Percentiles rank a stretch among this genome's conserved stretches.
These are phyloP conservation scores for Parasteatoda tepidariorum DNA, from an alignment of 1,140 invertebrate species.

Conservation along the genomic window DNA sequence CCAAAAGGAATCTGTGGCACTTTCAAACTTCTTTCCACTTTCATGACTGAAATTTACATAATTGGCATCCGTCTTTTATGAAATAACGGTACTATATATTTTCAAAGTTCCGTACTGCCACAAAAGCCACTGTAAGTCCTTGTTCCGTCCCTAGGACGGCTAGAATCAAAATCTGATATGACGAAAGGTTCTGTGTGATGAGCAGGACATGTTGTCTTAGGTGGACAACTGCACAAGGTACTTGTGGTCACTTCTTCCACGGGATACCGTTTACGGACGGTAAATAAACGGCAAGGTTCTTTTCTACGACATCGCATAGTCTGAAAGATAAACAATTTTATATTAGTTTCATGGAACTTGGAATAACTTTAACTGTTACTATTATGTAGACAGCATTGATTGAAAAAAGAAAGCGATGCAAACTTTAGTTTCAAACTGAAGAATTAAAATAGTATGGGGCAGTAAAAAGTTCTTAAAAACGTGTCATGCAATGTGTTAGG, in stretches of 20 bases:
- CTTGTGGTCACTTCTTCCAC: conserved; percentile 90
- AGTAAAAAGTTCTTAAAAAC: too few species aligned
- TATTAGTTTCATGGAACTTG: too few species aligned
- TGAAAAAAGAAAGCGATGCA: too few species aligned
- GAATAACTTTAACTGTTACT: too few species aligned
- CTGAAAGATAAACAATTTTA: conserved; percentile 70
- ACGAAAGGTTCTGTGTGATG: conserved; percentile 86
- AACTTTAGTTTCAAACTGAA: too few species aligned
- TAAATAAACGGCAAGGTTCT: conserved; percentile 88
- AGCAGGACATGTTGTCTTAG: conserved; percentile 80
- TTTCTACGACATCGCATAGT: conserved; percentile 84
- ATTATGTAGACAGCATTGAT: too few species aligned
- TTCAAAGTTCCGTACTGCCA: neutral
- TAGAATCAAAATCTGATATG: conserved; percentile 34
- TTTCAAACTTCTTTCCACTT: neutral
- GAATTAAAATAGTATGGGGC: too few species aligned
- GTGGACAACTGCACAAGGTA: conserved; percentile 85
- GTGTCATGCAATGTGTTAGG: too few species aligned
- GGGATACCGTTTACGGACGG: conserved; percentile 82
- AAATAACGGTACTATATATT: neutral
- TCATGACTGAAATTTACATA: neutral
- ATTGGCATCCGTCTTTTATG: neutral
- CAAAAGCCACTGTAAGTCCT: conserved; percentile 53
- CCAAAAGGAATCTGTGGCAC: neutral
- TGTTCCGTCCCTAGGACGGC: conserved; percentile 9